Evolutionary conservation across 37 sponge, comb jelly and placozoan genomes (phyloP), one percentile per base, ranked within the genome.

Genomic region (Oscarella lobularis): DNA sequence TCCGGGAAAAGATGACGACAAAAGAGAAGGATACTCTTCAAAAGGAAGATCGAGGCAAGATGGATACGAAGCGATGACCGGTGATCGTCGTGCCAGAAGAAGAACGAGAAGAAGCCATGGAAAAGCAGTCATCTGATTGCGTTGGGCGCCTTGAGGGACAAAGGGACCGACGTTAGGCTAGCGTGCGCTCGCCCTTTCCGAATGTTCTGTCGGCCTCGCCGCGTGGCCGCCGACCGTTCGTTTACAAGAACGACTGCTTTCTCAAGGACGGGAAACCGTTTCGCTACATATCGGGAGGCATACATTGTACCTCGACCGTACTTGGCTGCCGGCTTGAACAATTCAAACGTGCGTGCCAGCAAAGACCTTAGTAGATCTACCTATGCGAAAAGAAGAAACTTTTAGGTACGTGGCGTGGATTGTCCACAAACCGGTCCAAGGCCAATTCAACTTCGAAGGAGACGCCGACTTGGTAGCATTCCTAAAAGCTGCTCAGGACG

Each of bases 401-500:
- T n/a, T n/a, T n/a, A 48, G 60, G 60, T 48, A 96, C 54, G 94
- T 93, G 2, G 83, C 91, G 9, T 97, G 99, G 99, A 97, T 93
- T 81, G 79, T 86, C 35, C 99, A 97, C 76, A 89, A 97, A 76
- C 75, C 83, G 30, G 31, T 38, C 4, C 87, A 86, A 0, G 94
- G 91, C 0, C 74, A 39, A 32, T 93, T 81, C 67, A 37, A 82
- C 74, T 97, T 92, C 67, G 67, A 33, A 3, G 93, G 94, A 1
- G 83, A 90, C 69, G 75, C 65, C 14, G 81, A 96, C 65, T 38
- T 97, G 30, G 67, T 69, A 29, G 29, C 37, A 32, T 97, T 97
- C 79, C 74, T 97, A 3, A 14, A 84, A 36, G 73, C 79, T 5
- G 94, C 95, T 0, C 83, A 97, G 73, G 83, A 85, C 3, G 83